Base-by-base conservation (phyloP, 1,140 invertebrate species). In the Lanistes nyassanus region DNA sequence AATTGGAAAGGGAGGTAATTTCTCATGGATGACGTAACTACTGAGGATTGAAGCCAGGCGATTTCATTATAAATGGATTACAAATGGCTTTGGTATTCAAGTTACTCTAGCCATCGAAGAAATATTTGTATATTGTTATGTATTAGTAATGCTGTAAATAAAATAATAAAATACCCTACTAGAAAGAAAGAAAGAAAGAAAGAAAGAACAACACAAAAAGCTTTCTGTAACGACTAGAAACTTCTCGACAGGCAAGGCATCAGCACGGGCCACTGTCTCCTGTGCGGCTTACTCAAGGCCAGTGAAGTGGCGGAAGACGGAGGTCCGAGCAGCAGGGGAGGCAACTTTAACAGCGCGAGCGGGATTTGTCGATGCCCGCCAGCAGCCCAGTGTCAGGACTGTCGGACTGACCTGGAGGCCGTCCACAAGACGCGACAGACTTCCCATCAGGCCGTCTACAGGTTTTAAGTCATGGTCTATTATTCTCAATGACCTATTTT, bases 181-280 rank as follows among this genome's bases (percentile, higher is more conserved):
- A 26, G 26, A 19, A 7, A 13, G 58, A 26, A 29, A 26, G 58
- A 26, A 7, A 62, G 26, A 62, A 26, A 62, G 26, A 62, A 26
- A 62, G 26, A 16, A 62, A 16, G 9, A 26, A 16, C 13, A 37
- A 29, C n/a, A 36, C 64, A 34, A 36, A 9, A 36, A 34, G 5
- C 34, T 31, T 29, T 34, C 34, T 23, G 36, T 34, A 31, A 42
- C 56, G 53, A 39, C 7, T 76, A 3, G 71, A 82, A 98, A 56
- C 93, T n/a, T 95, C 60, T 93, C 95, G 77, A 93, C 93, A 13
- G 95, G 37, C 66, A 74, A 19, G 16, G 13, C 6, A 53, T 76
- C 97, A 85, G 97, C 97, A 94, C 98, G 97, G 90, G 98, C 98
- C 89, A 95, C 96, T 37, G 94, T 98, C 11, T 99, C 98, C 90